Conservation (phyloP, 2,113 vertebrate species). For the Apus apus region DNA sequence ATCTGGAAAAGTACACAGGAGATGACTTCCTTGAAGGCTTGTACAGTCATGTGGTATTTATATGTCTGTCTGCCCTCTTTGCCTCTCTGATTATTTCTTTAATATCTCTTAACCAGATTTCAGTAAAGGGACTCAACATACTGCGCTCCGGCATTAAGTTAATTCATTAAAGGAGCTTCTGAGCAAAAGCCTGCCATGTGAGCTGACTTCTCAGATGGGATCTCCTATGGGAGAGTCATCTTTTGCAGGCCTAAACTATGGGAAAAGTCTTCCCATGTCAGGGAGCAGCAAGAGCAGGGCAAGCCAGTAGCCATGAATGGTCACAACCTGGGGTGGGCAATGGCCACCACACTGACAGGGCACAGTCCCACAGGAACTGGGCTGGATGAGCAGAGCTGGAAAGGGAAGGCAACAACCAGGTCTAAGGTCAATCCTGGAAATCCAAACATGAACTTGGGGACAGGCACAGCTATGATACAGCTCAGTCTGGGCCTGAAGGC, state of each 20-base stretch:
- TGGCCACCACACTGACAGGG: accelerated
- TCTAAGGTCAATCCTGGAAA: not conserved
- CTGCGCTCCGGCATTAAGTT: not conserved
- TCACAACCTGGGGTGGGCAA: not conserved
- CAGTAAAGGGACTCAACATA: not conserved
- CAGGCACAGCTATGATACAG: not conserved
- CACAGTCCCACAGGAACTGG: not conserved
- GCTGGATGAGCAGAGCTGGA: not conserved
- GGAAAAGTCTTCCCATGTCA: not conserved
- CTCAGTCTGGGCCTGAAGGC: not conserved
- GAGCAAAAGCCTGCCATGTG: not conserved
- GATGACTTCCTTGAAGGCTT: not conserved
- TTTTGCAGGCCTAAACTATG: not conserved
- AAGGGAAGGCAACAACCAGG: not conserved
- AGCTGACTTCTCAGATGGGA: not conserved
- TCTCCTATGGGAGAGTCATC: not conserved
- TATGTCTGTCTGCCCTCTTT: not conserved
- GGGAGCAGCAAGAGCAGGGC: not conserved
- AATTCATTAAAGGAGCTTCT: not conserved
- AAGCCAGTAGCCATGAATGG: accelerated
- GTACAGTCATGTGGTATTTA: accelerated
- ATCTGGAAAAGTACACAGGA: not conserved
- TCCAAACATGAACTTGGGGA: accelerated
- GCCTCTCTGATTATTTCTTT: not conserved
- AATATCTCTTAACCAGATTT: not conserved